phyloP scores from a whole-genome alignment of 2,113 vertebrate species.

The Platichthys flesus region DNA sequence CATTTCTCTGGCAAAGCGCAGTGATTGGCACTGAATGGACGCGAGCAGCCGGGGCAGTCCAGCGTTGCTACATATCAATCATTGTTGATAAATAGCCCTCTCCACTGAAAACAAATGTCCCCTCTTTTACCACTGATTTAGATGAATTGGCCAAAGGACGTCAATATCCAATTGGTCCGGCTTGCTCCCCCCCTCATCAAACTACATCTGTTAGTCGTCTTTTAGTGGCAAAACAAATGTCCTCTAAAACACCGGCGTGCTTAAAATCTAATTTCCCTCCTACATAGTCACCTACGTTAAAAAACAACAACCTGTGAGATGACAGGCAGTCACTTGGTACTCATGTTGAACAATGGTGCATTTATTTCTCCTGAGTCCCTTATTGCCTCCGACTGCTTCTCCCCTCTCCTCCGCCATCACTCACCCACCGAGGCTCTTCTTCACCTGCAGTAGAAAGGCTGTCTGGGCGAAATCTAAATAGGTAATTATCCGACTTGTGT shows the following conservation, averaged over 20 bases:
- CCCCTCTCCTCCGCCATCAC: constrained; percentile 14
- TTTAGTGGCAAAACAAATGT: constrained; percentile 50
- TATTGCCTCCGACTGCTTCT: background rate
- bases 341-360: constrained; percentile 34
- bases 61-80: constrained; percentile 73
- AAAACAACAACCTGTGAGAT: constrained; percentile 1
- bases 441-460: constrained; percentile 52
- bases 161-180: constrained; percentile 58
- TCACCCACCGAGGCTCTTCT: constrained; percentile 43
- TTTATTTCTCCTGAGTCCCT: constrained; percentile 31
- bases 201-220: constrained; percentile 61
- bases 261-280: constrained; percentile 22
- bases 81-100: constrained; percentile 69
- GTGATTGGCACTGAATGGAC: constrained; percentile 74
- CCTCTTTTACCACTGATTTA: constrained; percentile 69
- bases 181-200: constrained; percentile 55
- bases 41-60: constrained; percentile 64
- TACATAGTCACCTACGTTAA: background rate
- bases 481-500: constrained; percentile 70
- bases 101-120: constrained; percentile 70
- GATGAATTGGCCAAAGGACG: constrained; percentile 73
- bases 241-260: constrained; percentile 21
- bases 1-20: constrained; percentile 58
- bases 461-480: constrained; percentile 72
- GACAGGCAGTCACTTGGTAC: background rate